phyloP scores from a whole-genome alignment of 2,113 vertebrate species.

The Neoarius graeffei region DNA sequence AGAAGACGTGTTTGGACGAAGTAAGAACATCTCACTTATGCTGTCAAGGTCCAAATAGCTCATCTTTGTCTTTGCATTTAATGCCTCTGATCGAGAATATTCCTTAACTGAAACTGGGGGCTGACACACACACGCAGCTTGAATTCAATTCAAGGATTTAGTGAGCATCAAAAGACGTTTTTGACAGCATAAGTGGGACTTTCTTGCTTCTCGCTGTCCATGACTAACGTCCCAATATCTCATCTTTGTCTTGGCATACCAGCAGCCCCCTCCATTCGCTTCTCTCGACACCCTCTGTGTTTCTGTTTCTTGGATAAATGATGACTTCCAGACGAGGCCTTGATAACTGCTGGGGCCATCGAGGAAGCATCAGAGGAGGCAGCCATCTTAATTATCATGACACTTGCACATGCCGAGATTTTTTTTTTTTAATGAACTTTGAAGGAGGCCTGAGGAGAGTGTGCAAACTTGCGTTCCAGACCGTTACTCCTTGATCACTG shows the following conservation, averaged over 20 bases:
- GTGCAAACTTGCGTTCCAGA: slow-evolving; percentile 51
- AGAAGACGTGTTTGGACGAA: background rate
- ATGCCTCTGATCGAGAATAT: background rate
- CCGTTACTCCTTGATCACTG: slow-evolving; percentile 48
- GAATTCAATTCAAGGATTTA: background rate
- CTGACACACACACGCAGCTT: background rate
- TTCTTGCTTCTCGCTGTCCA: background rate
- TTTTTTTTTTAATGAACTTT: slow-evolving; percentile 42
- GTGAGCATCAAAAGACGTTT: background rate
- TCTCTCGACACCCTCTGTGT: slow-evolving; percentile 34
- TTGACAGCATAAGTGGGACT: slow-evolving; percentile 7
- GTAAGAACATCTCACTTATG: background rate
- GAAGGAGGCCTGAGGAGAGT: slow-evolving; percentile 53
- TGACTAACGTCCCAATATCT: background rate
- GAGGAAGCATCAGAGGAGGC: slow-evolving; percentile 32
- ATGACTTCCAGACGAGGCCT: slow-evolving; percentile 48
- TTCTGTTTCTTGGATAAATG: slow-evolving; percentile 54
- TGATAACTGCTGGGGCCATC: slow-evolving; percentile 49
- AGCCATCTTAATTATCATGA: slow-evolving; percentile 59
- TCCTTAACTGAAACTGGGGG: background rate
- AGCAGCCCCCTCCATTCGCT: background rate
- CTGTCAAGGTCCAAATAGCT: background rate
- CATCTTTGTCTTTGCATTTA: background rate
- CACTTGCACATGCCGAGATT: slow-evolving; percentile 41
- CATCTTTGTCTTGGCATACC: background rate